phyloP scores from a whole-genome alignment of 2,113 vertebrate genomes.

The Crocuta crocuta region DNA sequence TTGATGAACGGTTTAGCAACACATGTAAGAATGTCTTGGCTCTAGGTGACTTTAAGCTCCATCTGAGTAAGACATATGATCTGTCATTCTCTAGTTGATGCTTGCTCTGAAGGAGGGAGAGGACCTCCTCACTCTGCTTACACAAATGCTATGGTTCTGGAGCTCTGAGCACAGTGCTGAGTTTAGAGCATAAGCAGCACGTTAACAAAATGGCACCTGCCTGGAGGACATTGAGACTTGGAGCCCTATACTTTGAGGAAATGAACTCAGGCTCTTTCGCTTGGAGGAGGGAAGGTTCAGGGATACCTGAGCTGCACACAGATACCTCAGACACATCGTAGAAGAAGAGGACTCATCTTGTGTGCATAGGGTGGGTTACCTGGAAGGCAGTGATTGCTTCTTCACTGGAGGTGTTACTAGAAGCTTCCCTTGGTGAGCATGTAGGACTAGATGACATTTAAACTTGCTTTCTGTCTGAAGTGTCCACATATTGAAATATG shows the following conservation, averaged over 20 bases:
- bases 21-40: not conserved
- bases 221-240: not conserved
- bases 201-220: too few relatives aligned
- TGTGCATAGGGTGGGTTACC: not conserved
- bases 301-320: not conserved
- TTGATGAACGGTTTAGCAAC: not conserved
- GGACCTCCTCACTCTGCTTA: not conserved
- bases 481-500: not conserved
- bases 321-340: fast-evolving
- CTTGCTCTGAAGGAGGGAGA: not conserved
- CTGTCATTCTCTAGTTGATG: not conserved
- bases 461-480: not conserved
- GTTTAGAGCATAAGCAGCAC: not conserved
- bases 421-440: not conserved
- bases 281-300: not conserved
- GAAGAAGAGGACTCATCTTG: not conserved
- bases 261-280: not conserved
- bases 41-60: not conserved
- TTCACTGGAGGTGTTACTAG: not conserved
- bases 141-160: not conserved
- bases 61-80: not conserved
- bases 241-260: not conserved
- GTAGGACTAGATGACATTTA: not conserved
- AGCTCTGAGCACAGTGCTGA: not conserved
- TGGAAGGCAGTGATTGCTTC: not conserved